phyloP scores from a whole-genome alignment of 2,113 vertebrate genomes.

The Baryphthengus martii region DNA sequence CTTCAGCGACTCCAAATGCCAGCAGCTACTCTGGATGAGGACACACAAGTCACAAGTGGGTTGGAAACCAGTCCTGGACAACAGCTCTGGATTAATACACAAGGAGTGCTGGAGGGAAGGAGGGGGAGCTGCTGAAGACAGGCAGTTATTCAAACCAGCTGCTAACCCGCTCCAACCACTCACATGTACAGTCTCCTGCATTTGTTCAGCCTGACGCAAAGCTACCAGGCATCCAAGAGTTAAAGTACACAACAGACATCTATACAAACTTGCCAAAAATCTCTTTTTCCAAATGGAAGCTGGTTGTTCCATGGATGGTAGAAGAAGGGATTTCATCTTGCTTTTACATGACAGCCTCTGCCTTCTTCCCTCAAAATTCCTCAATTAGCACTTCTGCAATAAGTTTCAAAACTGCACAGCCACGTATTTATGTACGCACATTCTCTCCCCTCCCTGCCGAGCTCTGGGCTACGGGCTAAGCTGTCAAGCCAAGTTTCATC shows the following conservation, averaged over 20 bases:
- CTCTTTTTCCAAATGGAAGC: neutral
- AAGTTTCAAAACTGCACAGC: neutral
- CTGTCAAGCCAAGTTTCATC: slow-evolving; percentile 60
- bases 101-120: neutral
- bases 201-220: neutral
- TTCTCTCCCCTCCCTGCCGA: neutral
- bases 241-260: neutral
- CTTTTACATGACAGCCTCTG: neutral
- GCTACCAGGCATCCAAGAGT: neutral
- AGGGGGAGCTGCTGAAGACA: slow-evolving; percentile 10
- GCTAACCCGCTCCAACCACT: neutral
- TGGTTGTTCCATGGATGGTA: neutral
- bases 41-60: neutral
- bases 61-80: slow-evolving; percentile 27
- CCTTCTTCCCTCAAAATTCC: neutral
- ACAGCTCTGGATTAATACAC: neutral
- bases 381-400: neutral
- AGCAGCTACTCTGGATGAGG: neutral
- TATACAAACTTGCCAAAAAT: neutral
- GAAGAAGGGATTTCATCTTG: neutral
- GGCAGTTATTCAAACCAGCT: slow-evolving; percentile 51
- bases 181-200: neutral
- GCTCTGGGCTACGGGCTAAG: neutral
- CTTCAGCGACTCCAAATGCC: neutral
- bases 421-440: slow-evolving; percentile 3